Conservation (phyloP, 2,888 invertebrate genomes). For the Euphydryas editha region DNA sequence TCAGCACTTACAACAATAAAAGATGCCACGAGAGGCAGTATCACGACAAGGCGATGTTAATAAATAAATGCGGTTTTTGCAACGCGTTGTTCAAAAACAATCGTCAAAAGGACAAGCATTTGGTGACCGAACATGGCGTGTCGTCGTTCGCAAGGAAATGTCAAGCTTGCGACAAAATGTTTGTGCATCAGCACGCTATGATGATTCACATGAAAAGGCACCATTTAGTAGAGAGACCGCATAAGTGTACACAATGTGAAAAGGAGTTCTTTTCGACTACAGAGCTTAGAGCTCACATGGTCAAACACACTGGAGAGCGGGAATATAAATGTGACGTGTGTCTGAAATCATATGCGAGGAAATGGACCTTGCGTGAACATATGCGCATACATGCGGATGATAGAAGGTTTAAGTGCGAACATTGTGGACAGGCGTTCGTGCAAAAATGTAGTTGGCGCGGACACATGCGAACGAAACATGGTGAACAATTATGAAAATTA, state of each 20-base stretch:
- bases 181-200: constrained; percentile 51
- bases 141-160: constrained; percentile 49
- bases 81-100: constrained; percentile 59
- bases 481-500: constrained; percentile 18
- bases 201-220: constrained; percentile 58
- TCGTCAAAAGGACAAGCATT: constrained; percentile 45
- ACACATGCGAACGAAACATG: constrained; percentile 45
- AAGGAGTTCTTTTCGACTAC: constrained; percentile 57
- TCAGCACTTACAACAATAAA: constrained; percentile 44
- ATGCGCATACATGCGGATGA: constrained; percentile 47
- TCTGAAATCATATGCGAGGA: constrained; percentile 53
- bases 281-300: constrained; percentile 54
- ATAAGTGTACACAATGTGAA: constrained; percentile 58
- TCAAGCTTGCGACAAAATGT: constrained; percentile 57
- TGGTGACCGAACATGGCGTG: constrained; percentile 44
- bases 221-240: constrained; percentile 58
- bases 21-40: constrained; percentile 43
- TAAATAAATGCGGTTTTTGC: constrained; percentile 58
- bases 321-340: constrained; percentile 56
- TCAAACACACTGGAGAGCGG: constrained; percentile 54
- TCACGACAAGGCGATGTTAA: constrained; percentile 38
- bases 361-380: constrained; percentile 42
- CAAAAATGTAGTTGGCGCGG: constrained; percentile 48
- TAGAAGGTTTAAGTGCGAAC: constrained; percentile 44
- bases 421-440: constrained; percentile 46